phyloP scores from a whole-genome alignment of 2,113 vertebrate species.

The Microtus pennsylvanicus region DNA sequence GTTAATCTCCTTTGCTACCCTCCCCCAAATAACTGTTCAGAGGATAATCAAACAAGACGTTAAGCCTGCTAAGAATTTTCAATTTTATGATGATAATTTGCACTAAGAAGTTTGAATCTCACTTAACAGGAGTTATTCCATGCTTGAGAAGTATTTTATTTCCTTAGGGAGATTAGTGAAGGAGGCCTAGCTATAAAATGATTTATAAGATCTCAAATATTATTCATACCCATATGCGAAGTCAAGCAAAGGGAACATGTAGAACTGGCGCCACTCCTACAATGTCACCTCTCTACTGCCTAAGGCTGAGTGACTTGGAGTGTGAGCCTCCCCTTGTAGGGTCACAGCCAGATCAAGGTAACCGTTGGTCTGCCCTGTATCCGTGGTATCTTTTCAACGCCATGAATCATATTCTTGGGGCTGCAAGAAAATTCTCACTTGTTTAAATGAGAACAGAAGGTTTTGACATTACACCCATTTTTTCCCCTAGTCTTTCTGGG shows the following conservation, averaged over 20 bases:
- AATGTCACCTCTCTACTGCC: neutral
- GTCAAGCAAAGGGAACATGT: neutral
- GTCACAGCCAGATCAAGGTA: slow-evolving; percentile 18
- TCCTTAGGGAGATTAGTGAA: slow-evolving; percentile 27
- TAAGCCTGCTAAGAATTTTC: neutral
- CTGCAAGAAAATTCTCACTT: slow-evolving; percentile 45
- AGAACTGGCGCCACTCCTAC: neutral
- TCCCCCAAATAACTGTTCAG: neutral
- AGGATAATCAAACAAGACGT: neutral
- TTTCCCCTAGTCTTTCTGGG: slow-evolving; percentile 50
- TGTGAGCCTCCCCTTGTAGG: neutral
- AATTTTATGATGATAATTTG: neutral
- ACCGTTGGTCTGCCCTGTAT: slow-evolving; percentile 58
- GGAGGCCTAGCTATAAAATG: neutral
- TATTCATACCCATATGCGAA: neutral
- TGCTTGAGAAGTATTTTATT: slow-evolving; percentile 44
- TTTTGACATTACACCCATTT: slow-evolving; percentile 3
- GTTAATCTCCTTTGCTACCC: neutral
- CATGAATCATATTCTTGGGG: slow-evolving; percentile 38
- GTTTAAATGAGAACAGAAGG: slow-evolving; percentile 55
- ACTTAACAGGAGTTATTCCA: neutral
- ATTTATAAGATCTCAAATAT: slow-evolving; percentile 3
- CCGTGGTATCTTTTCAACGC: slow-evolving; percentile 50
- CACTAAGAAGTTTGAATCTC: neutral
- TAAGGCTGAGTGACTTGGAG: slow-evolving; percentile 29